Evolutionary conservation across 1,140 invertebrate genomes (phyloP).

Genomic region (Drosophila burlai): DNA sequence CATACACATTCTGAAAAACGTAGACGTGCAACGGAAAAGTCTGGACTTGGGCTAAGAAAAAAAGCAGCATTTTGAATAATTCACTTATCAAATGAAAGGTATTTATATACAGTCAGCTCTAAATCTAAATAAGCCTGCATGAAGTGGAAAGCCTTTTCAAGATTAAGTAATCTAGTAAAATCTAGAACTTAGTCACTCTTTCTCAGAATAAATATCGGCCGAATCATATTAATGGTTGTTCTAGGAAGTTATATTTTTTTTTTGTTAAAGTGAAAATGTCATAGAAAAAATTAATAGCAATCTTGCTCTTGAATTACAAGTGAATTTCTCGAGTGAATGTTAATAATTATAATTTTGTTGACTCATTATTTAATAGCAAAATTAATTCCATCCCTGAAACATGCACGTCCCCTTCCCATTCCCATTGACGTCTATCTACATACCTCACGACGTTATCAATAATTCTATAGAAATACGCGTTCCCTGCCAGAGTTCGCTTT

Average conservation of each 20-base stretch:
- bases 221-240: neutral
- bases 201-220: neutral
- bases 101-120: neutral
- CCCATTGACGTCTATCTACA: slow-evolving; percentile 15
- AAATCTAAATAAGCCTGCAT: neutral
- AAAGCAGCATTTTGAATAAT: neutral
- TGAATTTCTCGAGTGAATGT: neutral
- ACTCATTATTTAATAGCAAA: slow-evolving; percentile 2
- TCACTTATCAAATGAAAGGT: slow-evolving; percentile 14
- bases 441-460: slow-evolving; percentile 10
- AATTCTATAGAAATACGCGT: neutral
- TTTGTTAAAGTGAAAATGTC: neutral
- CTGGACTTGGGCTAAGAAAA: neutral
- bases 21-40: slow-evolving; percentile 30
- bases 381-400: slow-evolving; percentile 8
- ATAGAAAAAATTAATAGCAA: neutral
- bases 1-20: slow-evolving; percentile 37
- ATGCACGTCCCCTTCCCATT: neutral
- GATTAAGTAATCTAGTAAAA: slow-evolving; percentile 6
- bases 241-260: neutral
- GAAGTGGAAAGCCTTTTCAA: neutral
- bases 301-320: neutral
- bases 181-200: slow-evolving; percentile 3
- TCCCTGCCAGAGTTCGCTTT: neutral
- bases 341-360: slow-evolving; percentile 1